Evolutionary conservation across 2,888 invertebrate species (phyloP).

Genomic region (Romanomermis culicivorax): DNA sequence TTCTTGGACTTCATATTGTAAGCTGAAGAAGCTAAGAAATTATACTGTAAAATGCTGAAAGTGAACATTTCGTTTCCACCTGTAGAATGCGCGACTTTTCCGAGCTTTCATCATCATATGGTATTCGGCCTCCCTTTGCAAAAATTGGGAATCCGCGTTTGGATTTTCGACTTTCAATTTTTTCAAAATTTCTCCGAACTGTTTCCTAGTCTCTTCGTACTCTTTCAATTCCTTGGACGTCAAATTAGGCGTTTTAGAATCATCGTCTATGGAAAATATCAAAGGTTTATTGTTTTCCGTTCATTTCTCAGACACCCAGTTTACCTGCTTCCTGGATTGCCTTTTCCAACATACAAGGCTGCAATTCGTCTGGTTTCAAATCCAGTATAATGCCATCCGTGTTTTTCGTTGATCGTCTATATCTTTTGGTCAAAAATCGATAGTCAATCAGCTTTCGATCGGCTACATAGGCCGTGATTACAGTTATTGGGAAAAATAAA

Average conservation of each 20-base stretch:
- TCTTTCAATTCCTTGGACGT: constrained; percentile 39
- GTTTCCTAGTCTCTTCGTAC: constrained; percentile 72
- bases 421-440: constrained; percentile 46
- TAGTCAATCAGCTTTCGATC: constrained; percentile 42
- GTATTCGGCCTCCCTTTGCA: constrained; percentile 59
- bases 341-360: too few species aligned
- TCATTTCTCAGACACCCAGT: too few species aligned
- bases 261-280: too few species aligned
- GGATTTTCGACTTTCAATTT: constrained; percentile 77
- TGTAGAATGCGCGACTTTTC: constrained; percentile 78
- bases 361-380: too few species aligned
- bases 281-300: too few species aligned
- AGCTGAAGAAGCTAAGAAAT: neutral
- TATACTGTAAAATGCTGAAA: neutral
- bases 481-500: constrained; percentile 83
- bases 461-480: constrained; percentile 82
- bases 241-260: too few species aligned
- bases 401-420: too few species aligned
- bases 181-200: constrained; percentile 71
- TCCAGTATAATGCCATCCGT: too few species aligned
- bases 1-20: too few species aligned
- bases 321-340: too few species aligned
- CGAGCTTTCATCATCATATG: constrained; percentile 42
- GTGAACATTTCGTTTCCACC: neutral
- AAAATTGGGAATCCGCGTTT: constrained; percentile 61